Conservation (phyloP, 2,888 invertebrate species). For the Pandemis corylana region DNA sequence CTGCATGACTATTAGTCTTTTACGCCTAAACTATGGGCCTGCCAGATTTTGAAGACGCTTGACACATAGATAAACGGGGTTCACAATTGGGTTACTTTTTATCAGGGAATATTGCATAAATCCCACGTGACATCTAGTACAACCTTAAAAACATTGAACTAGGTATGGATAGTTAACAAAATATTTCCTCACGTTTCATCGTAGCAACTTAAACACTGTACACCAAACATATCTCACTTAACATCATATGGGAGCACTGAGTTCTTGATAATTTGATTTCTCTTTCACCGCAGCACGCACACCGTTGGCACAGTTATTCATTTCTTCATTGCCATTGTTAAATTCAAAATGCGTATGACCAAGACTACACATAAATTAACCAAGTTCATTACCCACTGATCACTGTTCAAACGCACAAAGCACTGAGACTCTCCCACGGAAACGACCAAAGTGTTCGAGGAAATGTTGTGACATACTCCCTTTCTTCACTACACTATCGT, state of each 20-base stretch:
- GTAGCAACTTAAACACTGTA: background rate
- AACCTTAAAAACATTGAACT: too few species aligned
- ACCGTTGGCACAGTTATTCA: background rate
- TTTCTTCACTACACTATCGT: constrained; percentile 20
- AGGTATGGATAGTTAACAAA: background rate
- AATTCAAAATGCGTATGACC: background rate
- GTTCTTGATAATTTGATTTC: background rate
- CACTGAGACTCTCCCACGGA: background rate
- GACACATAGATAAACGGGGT: too few species aligned
- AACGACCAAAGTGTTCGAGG: background rate
- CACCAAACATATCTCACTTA: background rate
- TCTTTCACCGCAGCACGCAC: background rate
- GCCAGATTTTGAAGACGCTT: too few species aligned
- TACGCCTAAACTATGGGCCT: too few species aligned
- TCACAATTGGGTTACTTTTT: too few species aligned
- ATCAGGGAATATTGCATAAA: too few species aligned
- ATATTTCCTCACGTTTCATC: background rate
- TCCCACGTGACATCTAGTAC: too few species aligned
- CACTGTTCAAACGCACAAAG: constrained; percentile 2
- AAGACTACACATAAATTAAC: background rate
- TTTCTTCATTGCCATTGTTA: background rate
- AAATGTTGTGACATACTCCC: background rate
- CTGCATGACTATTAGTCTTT: too few species aligned
- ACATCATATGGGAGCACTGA: background rate
- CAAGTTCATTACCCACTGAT: constrained; percentile 27